Conservation (phyloP, 2,113 vertebrate species). For the Rhipidura dahli region DNA sequence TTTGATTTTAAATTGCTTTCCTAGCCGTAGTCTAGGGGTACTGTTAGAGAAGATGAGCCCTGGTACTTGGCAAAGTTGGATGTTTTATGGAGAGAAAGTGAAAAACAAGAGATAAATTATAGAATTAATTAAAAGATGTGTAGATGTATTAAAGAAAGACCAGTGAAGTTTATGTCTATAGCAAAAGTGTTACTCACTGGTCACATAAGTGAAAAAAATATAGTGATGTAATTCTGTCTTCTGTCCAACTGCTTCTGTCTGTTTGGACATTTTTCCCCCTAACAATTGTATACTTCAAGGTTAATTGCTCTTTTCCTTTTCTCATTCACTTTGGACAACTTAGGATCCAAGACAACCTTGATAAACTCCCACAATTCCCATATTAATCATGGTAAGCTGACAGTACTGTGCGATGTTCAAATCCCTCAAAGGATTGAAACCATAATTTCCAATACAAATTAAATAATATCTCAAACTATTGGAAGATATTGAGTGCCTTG, state of each 20-base stretch:
- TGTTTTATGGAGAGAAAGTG: neutral
- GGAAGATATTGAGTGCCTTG: neutral
- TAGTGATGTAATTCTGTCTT: neutral
- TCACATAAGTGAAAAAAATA: neutral
- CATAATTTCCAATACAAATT: neutral
- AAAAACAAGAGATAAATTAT: neutral
- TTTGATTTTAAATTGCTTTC: neutral
- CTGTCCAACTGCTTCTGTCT: neutral
- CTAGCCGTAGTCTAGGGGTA: neutral
- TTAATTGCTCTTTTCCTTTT: neutral
- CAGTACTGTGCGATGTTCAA: neutral
- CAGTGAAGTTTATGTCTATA: neutral
- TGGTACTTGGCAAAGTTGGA: neutral
- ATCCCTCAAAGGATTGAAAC: neutral
- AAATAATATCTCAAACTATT: neutral
- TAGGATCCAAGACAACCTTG: neutral
- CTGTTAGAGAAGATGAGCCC: neutral
- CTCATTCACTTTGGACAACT: neutral
- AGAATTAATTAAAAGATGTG: neutral
- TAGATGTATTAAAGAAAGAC: neutral
- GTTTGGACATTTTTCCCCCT: neutral
- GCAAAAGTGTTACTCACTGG: neutral
- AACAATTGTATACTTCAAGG: neutral
- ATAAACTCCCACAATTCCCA: slow-evolving; percentile 5
- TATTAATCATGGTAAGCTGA: neutral